phyloP scores from a whole-genome alignment of 2,888 invertebrate genomes.

The Aethes cnicana region DNA sequence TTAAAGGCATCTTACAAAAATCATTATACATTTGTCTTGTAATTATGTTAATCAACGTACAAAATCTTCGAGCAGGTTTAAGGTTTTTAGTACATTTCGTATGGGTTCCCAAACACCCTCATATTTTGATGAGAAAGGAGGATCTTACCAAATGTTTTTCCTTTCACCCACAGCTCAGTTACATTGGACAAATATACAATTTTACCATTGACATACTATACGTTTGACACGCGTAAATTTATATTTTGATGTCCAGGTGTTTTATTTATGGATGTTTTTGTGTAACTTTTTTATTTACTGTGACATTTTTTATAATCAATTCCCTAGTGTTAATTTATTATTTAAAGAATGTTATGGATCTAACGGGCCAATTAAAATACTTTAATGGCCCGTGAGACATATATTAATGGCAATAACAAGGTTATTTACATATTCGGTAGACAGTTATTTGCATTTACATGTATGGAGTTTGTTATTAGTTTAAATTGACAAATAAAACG shows the following conservation, averaged over 20 bases:
- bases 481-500: background rate
- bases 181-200: slow-evolving; percentile 2
- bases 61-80: no score
- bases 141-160: slow-evolving; percentile 2
- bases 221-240: slow-evolving; percentile 32
- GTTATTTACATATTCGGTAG: slow-evolving; percentile 20
- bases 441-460: slow-evolving; percentile 13
- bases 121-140: no score
- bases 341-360: slow-evolving; percentile 27
- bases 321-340: slow-evolving; percentile 29
- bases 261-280: slow-evolving; percentile 32
- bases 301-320: slow-evolving; percentile 34
- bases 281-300: slow-evolving; percentile 26
- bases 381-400: slow-evolving; percentile 11
- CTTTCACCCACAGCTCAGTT: slow-evolving; percentile 8
- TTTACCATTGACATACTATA: slow-evolving; percentile 30
- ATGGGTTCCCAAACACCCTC: no score
- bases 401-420: slow-evolving; percentile 17
- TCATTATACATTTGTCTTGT: no score
- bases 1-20: no score
- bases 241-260: slow-evolving; percentile 30
- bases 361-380: slow-evolving; percentile 27
- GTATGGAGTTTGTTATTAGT: slow-evolving; percentile 8
- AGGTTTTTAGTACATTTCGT: no score
- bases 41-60: no score